Base-by-base conservation (phyloP, 2,797 vertebrate genomes). In the Fistularia tabacaria region DNA sequence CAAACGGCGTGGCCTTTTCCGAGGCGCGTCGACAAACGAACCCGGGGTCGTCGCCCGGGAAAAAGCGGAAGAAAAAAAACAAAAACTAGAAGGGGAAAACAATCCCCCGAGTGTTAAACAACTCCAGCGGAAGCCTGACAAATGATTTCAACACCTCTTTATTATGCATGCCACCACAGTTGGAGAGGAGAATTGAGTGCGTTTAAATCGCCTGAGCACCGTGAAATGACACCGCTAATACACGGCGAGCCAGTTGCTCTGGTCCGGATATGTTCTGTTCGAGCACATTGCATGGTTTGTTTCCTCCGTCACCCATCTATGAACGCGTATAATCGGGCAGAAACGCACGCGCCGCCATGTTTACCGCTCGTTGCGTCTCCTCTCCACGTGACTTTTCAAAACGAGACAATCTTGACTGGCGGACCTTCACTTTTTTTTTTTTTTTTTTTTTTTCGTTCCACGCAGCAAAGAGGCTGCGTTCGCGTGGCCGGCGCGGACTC, bases 151-250 rank as follows among this genome's bases (percentile, higher is more conserved):
- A 38, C 63, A 61, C 49, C 57, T 74, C 71, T 88, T 88, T 80
- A 86, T 85, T 80, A 85, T 67, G 73, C 76, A 62, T 51, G 67
- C 62, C 76, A 66, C 63, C 69, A 70, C 66, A 72, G 66, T 59
- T 38, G 54, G 39, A 57, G 43, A 59, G 62, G 59, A 60, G 73
- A 69, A 73, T 68, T 56, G 73, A 57, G 62, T 70, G 64, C 71
- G 66, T 71, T 88, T 52, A 77, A 87, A 86, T 86, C 15, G 62
- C 48, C 63, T 15, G 70, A 85, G 76, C 74, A 77, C 57, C 67
- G 55, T 87, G 85, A 89, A 88, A 89, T 81, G 68, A 82, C 76
- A 71, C 52, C 39, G 49, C 73, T 76, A 76, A 81, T 75, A 71
- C 57, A 57, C 42, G 66, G 71, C 64, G 49, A 74, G 64, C 54